Conservation (phyloP, 2,888 invertebrate species). For the Pediacus dermestoides region DNA sequence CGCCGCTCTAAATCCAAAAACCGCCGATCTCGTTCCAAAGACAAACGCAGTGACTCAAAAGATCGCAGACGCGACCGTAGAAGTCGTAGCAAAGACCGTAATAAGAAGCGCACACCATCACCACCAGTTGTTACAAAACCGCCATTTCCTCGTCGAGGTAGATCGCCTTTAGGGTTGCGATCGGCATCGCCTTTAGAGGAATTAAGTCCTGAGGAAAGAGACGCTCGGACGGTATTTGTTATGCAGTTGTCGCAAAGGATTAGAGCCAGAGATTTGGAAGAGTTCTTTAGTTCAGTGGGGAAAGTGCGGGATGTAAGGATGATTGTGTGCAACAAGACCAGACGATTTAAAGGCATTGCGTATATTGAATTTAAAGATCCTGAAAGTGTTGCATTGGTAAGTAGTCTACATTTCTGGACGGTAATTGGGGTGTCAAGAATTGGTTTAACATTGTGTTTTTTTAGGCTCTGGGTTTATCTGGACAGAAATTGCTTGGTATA, state of each 20-base stretch:
- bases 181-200: constrained; percentile 64
- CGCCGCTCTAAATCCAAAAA: constrained; percentile 19
- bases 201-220: constrained; percentile 93
- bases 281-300: constrained; percentile 98
- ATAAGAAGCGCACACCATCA: constrained; percentile 30
- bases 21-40: constrained; percentile 45
- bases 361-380: constrained; percentile 99
- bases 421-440: not conserved
- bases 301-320: constrained; percentile 97
- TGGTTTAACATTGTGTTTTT: constrained; percentile 31
- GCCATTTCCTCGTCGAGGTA: constrained; percentile 29
- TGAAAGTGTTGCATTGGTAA: constrained; percentile 91
- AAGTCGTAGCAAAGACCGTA: constrained; percentile 26
- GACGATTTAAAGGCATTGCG: constrained; percentile 98
- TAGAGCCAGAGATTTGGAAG: constrained; percentile 90
- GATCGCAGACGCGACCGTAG: constrained; percentile 6
- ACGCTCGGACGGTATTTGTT: constrained; percentile 97
- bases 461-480: constrained; percentile 90
- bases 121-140: constrained; percentile 19
- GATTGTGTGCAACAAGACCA: constrained; percentile 98
- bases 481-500: constrained; percentile 91
- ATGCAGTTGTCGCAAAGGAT: constrained; percentile 97
- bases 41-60: constrained; percentile 29
- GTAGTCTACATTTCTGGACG: constrained; percentile 34
- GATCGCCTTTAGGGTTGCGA: constrained; percentile 49